Conservation (phyloP, 2,888 invertebrate genomes). For the Omphaloscelis lunosa region DNA sequence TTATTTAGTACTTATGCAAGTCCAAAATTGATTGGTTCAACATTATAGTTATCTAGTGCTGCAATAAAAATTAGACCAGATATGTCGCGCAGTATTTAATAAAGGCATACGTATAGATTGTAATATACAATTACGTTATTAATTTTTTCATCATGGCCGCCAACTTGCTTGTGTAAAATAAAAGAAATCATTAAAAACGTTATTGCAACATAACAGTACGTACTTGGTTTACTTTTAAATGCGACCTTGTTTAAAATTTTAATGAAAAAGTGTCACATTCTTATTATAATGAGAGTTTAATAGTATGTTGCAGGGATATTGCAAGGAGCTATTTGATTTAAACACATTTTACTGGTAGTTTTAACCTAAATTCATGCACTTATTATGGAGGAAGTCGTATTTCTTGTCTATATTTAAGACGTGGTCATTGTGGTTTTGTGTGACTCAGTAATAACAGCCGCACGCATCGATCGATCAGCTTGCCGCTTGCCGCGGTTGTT, state of each 20-base stretch:
- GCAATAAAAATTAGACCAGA: conserved; percentile 41
- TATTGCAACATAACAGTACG: conserved; percentile 67
- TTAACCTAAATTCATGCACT: conserved; percentile 37
- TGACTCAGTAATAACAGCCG: too few relatives aligned
- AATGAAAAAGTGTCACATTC: conserved; percentile 65
- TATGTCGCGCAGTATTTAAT: conserved; percentile 53
- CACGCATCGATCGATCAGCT: too few relatives aligned
- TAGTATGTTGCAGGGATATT: conserved; percentile 45
- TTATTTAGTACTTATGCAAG: conserved; percentile 8
- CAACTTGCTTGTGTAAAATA: conserved; percentile 63
- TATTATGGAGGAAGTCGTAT: conserved; percentile 37
- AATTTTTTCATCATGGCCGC: conserved; percentile 58
- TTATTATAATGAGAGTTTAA: conserved; percentile 59
- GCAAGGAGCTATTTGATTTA: conserved; percentile 46
- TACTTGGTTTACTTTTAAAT: conserved; percentile 58
- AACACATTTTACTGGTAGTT: conserved; percentile 23
- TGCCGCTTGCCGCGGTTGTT: too few relatives aligned
- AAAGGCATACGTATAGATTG: conserved; percentile 34
- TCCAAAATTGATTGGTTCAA: conserved; percentile 46
- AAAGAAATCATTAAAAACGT: conserved; percentile 69
- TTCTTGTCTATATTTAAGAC: conserved; percentile 23
- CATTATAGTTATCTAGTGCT: conserved; percentile 33
- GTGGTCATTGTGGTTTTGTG: neutral
- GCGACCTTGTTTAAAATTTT: conserved; percentile 61
- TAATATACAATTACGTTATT: conserved; percentile 58